Conservation (phyloP, 2,113 vertebrate species). For the Hylia prasina region DNA sequence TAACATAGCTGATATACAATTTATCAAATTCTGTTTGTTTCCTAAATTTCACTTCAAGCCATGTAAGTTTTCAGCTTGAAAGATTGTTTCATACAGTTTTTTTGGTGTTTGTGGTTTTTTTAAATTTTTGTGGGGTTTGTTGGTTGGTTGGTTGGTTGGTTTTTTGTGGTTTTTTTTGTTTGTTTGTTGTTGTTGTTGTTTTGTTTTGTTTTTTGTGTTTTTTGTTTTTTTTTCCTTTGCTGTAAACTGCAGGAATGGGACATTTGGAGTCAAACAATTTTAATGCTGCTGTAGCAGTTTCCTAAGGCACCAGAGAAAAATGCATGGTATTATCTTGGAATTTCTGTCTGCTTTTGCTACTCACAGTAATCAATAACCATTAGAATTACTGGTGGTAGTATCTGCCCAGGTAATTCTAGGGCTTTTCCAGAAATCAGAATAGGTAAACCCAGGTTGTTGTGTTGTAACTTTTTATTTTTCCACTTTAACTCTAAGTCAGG, state of each 20-base stretch:
- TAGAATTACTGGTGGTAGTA: not conserved
- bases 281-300: slow-evolving; percentile 20
- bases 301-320: slow-evolving; percentile 41
- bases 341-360: slow-evolving; percentile 27
- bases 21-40: not conserved
- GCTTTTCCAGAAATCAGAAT: slow-evolving; percentile 20
- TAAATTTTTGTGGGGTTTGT: too few relatives aligned
- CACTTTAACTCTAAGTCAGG: not conserved
- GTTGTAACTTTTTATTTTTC: not conserved
- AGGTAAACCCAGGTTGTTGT: not conserved
- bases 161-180: too few relatives aligned
- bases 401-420: not conserved
- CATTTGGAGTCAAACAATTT: not conserved
- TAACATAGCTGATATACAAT: not conserved
- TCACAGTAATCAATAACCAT: slow-evolving; percentile 37
- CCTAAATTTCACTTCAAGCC: not conserved
- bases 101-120: too few relatives aligned
- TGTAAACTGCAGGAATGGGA: not conserved
- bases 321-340: not conserved
- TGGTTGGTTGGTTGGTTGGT: too few relatives aligned
- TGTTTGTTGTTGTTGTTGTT: too few relatives aligned
- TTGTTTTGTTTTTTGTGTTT: too few relatives aligned
- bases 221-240: not conserved
- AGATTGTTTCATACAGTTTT: not conserved
- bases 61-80: not conserved